Conservation (phyloP, 1,140 invertebrate genomes). For the Triops longicaudatus region DNA sequence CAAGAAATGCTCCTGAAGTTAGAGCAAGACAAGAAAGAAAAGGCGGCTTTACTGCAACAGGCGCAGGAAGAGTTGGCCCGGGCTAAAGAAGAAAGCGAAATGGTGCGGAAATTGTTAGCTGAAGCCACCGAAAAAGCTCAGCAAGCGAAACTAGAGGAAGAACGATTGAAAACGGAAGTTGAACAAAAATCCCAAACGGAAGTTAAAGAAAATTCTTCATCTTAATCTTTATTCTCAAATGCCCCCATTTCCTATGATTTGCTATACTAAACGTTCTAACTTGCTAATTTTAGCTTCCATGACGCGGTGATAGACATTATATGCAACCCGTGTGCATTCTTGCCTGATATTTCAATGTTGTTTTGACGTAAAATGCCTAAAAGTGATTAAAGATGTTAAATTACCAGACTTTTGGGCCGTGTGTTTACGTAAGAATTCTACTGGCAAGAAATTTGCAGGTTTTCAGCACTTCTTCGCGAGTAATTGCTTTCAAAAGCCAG, state of each 20-base stretch:
- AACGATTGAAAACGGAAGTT: not conserved
- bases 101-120: not conserved
- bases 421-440: no score
- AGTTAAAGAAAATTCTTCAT: no score
- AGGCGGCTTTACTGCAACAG: not conserved
- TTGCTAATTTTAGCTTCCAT: not conserved
- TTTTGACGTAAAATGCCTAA: not conserved
- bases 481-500: no score
- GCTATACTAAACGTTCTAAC: no score
- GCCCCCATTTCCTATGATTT: no score
- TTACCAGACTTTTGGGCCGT: no score
- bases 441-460: no score
- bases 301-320: not conserved
- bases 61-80: not conserved
- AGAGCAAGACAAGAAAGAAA: slow-evolving; percentile 4
- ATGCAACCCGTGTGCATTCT: not conserved
- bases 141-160: not conserved
- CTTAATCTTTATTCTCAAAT: no score
- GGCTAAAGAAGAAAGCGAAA: not conserved
- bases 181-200: not conserved
- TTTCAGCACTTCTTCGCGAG: no score
- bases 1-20: not conserved
- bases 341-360: not conserved
- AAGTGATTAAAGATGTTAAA: no score
- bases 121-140: not conserved